Evolutionary conservation across 1,140 invertebrate genomes (phyloP).

Genomic region (Meloidogyne hapla): DNA sequence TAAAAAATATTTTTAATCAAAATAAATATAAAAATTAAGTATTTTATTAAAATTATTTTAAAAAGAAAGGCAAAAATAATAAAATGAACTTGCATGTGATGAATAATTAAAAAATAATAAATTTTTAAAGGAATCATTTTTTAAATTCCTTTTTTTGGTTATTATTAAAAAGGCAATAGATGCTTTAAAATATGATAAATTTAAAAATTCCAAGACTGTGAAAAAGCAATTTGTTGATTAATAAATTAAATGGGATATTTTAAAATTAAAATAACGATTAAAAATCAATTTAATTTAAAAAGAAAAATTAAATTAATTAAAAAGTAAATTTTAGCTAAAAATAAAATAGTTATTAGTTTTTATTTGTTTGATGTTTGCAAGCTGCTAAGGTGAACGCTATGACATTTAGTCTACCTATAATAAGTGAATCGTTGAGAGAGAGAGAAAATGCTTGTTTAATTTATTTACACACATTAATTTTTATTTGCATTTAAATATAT

Average conservation of each 20-base stretch:
- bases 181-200: background rate
- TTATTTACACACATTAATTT: too few species aligned
- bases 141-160: background rate
- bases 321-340: too few species aligned
- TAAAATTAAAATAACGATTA: too few species aligned
- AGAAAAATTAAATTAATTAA: too few species aligned
- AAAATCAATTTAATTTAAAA: too few species aligned
- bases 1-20: too few species aligned
- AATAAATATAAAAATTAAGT: too few species aligned
- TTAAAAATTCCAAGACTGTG: background rate
- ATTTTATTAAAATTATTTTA: too few species aligned
- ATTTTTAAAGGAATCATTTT: background rate
- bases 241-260: background rate
- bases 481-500: too few species aligned
- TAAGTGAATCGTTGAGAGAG: background rate
- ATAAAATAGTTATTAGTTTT: background rate
- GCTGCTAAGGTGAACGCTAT: background rate
- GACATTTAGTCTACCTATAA: background rate
- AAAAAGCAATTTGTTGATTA: background rate
- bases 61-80: too few species aligned
- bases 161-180: background rate
- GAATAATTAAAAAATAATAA: too few species aligned
- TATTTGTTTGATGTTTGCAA: conserved; percentile 3
- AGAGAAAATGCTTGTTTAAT: background rate
- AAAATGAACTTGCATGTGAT: too few species aligned